Evolutionary conservation across 1,140 invertebrate genomes (phyloP).

Genomic region (Euglossa dilemma): DNA sequence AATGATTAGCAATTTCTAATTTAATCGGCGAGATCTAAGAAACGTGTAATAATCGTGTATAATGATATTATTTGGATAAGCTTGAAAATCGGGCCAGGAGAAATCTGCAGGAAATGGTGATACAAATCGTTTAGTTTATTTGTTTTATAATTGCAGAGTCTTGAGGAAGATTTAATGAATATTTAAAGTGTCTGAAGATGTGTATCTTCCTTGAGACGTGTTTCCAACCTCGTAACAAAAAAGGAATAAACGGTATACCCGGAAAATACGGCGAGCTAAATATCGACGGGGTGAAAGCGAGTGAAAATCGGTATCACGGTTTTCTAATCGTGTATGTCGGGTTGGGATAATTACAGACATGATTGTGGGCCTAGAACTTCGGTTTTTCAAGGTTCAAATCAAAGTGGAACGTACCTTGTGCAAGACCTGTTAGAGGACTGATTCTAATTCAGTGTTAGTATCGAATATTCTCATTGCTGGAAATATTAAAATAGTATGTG

Average conservation of each 20-base stretch:
- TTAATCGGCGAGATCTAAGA: background rate
- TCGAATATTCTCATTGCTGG: background rate
- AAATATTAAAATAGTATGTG: background rate
- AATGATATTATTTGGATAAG: no score
- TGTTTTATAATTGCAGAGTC: no score
- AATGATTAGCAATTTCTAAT: background rate
- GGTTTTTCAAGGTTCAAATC: background rate
- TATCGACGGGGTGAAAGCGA: conserved; percentile 26
- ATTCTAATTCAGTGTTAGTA: background rate
- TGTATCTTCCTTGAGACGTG: no score
- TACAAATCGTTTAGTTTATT: no score
- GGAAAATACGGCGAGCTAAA: conserved; percentile 7
- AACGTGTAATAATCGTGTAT: background rate
- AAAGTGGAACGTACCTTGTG: background rate
- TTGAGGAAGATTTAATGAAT: no score
- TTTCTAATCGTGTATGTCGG: background rate
- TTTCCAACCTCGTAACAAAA: no score
- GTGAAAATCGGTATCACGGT: conserved; percentile 3
- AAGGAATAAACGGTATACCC: background rate
- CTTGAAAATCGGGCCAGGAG: background rate
- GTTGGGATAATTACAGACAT: background rate
- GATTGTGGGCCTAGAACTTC: background rate
- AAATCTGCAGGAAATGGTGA: background rate
- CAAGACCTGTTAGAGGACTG: background rate
- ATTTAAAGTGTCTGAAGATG: no score